These are phyloP conservation scores for Danionella cerebrum DNA, from an alignment of 2,113 vertebrate genomes.

Conservation along the genomic window DNA sequence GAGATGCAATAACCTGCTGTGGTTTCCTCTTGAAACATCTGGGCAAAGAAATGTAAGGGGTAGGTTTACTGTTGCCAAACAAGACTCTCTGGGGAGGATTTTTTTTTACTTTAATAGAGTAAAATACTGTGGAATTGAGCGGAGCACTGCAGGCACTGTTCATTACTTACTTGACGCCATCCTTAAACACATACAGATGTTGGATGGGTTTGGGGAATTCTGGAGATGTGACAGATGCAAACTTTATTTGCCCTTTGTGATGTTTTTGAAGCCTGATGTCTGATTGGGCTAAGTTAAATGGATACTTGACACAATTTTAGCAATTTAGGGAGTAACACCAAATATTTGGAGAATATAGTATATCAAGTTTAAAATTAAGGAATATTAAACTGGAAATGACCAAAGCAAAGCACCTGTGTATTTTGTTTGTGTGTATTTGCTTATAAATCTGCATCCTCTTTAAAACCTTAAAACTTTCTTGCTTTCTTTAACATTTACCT, in stretches of 20 bases:
- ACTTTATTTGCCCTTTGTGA: too few relatives aligned
- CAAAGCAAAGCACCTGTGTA: too few relatives aligned
- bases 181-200: conserved; percentile 67
- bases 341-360: too few relatives aligned
- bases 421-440: conserved; percentile 12
- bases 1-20: neutral
- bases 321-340: too few relatives aligned
- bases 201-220: conserved; percentile 31
- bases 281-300: too few relatives aligned
- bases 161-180: conserved; percentile 64
- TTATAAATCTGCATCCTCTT: too few relatives aligned
- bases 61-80: conserved; percentile 15
- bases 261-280: too few relatives aligned
- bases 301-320: too few relatives aligned
- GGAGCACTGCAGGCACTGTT: conserved; percentile 52
- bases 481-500: neutral
- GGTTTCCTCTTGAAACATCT: conserved; percentile 4
- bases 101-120: conserved; percentile 34
- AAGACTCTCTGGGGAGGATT: conserved; percentile 1
- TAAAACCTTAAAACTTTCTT: neutral
- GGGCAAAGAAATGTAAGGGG: neutral
- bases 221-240: conserved; percentile 38
- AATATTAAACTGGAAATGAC: too few relatives aligned
- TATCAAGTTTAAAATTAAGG: too few relatives aligned
- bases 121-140: conserved; percentile 56